Conservation (phyloP, 2,113 vertebrate species). For the Xiphophorus couchianus region DNA sequence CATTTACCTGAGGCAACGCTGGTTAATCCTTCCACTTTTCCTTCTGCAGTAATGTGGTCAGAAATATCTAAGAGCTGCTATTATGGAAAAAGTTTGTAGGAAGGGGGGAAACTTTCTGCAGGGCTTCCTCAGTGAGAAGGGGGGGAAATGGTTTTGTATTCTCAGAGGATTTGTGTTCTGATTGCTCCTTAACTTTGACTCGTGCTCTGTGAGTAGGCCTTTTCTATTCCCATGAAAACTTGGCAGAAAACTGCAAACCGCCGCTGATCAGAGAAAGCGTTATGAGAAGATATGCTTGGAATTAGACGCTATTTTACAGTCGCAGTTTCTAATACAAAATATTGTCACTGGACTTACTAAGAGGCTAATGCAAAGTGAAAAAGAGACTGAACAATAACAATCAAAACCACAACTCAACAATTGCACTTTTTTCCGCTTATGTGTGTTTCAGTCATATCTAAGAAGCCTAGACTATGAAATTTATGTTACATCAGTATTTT, state of each 20-base stretch:
- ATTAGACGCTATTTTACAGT: conserved; percentile 48
- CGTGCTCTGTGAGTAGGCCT: conserved; percentile 41
- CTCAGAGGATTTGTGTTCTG: conserved; percentile 73
- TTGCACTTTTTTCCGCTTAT: neutral
- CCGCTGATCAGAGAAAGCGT: conserved; percentile 25
- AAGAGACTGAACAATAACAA: neutral
- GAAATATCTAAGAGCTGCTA: conserved; percentile 54
- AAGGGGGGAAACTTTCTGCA: conserved; percentile 61
- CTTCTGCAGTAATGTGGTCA: conserved; percentile 47
- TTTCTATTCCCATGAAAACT: conserved; percentile 74
- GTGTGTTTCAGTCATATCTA: conserved; percentile 1
- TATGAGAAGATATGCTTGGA: conserved; percentile 49
- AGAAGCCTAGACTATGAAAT: neutral
- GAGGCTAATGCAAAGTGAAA: neutral
- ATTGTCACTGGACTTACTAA: neutral
- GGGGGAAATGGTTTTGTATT: conserved; percentile 70
- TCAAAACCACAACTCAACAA: neutral
- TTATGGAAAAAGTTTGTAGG: conserved; percentile 65
- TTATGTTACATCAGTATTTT: neutral
- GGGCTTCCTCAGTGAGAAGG: conserved; percentile 72
- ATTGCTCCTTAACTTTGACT: conserved; percentile 75
- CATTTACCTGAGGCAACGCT: conserved; percentile 47
- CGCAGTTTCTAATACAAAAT: conserved; percentile 11
- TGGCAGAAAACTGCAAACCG: conserved; percentile 49
- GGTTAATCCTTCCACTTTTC: conserved; percentile 41